Evolutionary conservation across 2,113 vertebrate genomes (phyloP).

Genomic region (Neotragus moschatus): DNA sequence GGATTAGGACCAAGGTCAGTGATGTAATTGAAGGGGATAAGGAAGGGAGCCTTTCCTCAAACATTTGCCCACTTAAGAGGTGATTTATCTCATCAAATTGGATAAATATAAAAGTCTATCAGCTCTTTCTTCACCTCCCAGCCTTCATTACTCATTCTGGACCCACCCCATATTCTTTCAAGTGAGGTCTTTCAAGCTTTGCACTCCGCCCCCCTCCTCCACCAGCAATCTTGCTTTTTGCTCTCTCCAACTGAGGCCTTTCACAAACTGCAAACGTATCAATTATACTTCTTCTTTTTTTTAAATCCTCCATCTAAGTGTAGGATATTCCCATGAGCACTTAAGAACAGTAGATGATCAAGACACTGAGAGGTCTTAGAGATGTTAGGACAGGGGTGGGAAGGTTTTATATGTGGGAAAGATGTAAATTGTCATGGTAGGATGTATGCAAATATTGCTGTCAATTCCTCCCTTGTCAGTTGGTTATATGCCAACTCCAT

Average conservation of each 20-base stretch:
- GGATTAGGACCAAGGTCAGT: neutral
- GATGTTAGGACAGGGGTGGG: neutral
- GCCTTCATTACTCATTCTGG: neutral
- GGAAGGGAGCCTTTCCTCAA: neutral
- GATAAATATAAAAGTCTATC: neutral
- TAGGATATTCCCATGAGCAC: neutral
- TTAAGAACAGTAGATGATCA: neutral
- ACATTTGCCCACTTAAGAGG: neutral
- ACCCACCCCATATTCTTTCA: neutral
- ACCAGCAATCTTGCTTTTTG: neutral
- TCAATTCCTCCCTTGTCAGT: neutral
- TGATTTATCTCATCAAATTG: neutral
- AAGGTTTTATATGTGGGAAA: neutral
- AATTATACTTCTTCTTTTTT: neutral
- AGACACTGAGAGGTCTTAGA: neutral
- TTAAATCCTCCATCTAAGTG: neutral
- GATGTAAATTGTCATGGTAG: neutral
- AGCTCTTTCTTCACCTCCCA: neutral
- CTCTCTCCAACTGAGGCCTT: neutral
- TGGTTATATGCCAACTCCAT: neutral
- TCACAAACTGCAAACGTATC: neutral
- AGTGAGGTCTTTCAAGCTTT: neutral
- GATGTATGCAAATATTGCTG: neutral
- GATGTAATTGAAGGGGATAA: neutral
- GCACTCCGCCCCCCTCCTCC: too few relatives aligned